Base-by-base conservation (phyloP, 2,797 vertebrate species). In the Galaxias olidus region DNA sequence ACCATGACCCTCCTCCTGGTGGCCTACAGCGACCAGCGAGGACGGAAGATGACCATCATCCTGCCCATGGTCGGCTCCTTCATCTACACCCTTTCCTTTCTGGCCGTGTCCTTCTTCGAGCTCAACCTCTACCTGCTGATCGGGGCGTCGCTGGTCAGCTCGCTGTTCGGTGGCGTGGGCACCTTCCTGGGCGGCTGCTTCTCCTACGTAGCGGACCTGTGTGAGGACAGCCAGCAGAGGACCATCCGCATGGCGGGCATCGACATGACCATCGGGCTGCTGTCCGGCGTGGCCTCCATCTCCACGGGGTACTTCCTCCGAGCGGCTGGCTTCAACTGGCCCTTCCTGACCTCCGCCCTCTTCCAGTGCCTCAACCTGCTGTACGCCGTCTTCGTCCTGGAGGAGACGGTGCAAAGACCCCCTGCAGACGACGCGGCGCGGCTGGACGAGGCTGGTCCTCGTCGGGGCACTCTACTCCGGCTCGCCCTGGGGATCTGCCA, bases 121-220 rank as follows among this genome's bases (percentile, higher is more conserved):
- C 88, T 97, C 49, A 91, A 94, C 58, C 56, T 96, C 52, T 94
- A 93, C 77, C 14, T 97, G 65, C 82, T 98, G 4, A 93, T 96
- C 0, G 87, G 73, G 7, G 81, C 93, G 4, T 73, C 91, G 1
- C 81, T 98, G 30, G 1, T 94, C 59, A 89, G 85, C 48, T 91
- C 96, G 4, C 75, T 98, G 47, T 96, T 94, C 41, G 98, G 98
- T 0, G 94, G 96, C 9, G 44, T 91, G 0, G 92, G 93, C 10
- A 94, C 97, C 1, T 93, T 99, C 58, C 79, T 96, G 1, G 96
- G 96, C 0, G 95, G 95, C 59, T 93, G 93, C 68, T 96, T 98
- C 62, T 93, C 97, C 57, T 98, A 96, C 51, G 79, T 98, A 59
- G 94, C 94, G 0, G 97, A 98, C 53, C 74, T 93, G 30, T 95